phyloP scores from a whole-genome alignment of 2,888 invertebrate species.

The Mechanitis mazaeus region DNA sequence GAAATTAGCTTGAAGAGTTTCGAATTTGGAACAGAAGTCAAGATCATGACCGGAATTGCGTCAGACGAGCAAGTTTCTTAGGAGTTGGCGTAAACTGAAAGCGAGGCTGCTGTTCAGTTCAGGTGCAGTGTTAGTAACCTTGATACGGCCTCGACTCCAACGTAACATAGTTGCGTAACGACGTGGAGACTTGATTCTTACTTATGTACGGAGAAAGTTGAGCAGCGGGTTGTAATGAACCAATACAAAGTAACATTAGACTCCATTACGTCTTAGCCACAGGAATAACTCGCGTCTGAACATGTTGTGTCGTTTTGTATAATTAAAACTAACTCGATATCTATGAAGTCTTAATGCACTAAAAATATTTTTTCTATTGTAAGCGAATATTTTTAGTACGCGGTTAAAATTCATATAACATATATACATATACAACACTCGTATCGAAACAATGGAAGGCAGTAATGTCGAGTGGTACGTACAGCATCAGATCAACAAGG shows the following conservation, averaged over 20 bases:
- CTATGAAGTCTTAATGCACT: neutral
- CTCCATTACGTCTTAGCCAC: too few relatives aligned
- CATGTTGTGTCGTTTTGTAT: too few relatives aligned
- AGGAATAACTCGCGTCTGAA: too few relatives aligned
- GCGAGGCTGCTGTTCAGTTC: conserved; percentile 52
- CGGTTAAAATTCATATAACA: conserved; percentile 14
- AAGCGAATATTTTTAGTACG: neutral
- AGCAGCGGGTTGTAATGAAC: too few relatives aligned
- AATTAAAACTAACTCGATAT: too few relatives aligned
- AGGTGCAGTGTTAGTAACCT: conserved; percentile 19
- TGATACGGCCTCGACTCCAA: conserved; percentile 10
- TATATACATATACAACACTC: conserved; percentile 13
- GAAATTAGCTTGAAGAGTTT: conserved; percentile 73
- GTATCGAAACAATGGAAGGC: conserved; percentile 13
- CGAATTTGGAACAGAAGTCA: conserved; percentile 57
- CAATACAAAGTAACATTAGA: too few relatives aligned
- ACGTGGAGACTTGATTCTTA: conserved; percentile 1
- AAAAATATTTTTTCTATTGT: conserved; percentile 2
- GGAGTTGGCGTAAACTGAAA: conserved; percentile 64
- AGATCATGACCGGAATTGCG: conserved; percentile 74
- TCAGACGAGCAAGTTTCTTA: conserved; percentile 62
- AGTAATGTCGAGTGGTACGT: conserved; percentile 13
- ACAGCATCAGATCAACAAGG: neutral
- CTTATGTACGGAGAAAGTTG: conserved; percentile 3
- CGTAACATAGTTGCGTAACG: conserved; percentile 7